A percentile compares a stretch with the other conserved stretches of the same genome.
Conservation (phyloP, 2,113 vertebrate genomes). For the Scalopus aquaticus region DNA sequence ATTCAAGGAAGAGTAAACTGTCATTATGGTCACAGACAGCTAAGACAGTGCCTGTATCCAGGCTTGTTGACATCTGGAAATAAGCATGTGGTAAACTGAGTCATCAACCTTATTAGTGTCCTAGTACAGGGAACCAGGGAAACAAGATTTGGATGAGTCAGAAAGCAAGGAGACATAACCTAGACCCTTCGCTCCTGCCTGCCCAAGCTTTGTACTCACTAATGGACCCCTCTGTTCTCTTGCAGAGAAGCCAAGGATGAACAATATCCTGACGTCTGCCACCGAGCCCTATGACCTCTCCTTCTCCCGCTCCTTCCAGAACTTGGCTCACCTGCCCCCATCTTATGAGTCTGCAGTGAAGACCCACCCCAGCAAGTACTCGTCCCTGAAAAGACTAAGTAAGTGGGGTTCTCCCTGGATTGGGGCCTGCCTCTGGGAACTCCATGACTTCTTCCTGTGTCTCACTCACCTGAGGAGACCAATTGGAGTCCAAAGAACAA, state of each 20-base stretch:
- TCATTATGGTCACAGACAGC: not conserved
- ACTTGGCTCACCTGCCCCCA: conserved; percentile 97
- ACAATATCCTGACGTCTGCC: conserved; percentile 97
- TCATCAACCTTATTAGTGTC: not conserved
- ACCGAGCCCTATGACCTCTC: conserved; percentile 98
- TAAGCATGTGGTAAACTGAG: not conserved
- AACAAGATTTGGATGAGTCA: not conserved
- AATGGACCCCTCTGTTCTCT: conserved; percentile 49
- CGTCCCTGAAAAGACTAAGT: conserved; percentile 98
- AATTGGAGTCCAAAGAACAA: not conserved
- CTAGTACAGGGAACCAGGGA: not conserved
- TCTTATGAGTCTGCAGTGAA: conserved; percentile 97
- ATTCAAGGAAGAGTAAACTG: not conserved
- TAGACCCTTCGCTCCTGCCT: not conserved
- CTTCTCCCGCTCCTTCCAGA: conserved; percentile 99
- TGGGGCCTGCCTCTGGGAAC: not conserved
- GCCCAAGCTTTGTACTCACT: not conserved
- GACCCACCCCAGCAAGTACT: conserved; percentile 96
- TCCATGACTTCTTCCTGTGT: not conserved
- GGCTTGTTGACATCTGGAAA: not conserved
- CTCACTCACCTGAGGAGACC: not conserved
- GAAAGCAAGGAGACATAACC: not conserved
- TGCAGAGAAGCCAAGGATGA: conserved; percentile 95
- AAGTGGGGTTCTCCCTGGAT: conserved; percentile 82
- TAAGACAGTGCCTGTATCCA: not conserved